These are phyloP conservation scores for Tauraco erythrolophus DNA, from an alignment of 2,113 vertebrate genomes.

Conservation along the genomic window DNA sequence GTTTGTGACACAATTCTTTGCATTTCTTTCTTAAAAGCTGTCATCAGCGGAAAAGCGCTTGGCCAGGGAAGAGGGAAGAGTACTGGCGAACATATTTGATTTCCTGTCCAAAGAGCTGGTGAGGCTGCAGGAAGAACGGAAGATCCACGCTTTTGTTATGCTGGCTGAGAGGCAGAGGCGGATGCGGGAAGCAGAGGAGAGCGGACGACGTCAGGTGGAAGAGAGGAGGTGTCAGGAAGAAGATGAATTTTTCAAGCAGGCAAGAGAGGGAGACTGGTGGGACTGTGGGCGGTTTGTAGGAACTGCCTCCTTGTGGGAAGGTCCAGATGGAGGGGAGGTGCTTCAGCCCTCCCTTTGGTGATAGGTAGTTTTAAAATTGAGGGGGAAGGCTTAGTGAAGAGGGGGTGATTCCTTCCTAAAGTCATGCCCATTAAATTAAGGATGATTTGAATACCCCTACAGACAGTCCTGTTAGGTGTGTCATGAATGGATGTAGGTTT, in stretches of 20 bases:
- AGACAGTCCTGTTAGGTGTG: background rate
- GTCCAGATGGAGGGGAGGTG: background rate
- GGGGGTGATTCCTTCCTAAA: background rate
- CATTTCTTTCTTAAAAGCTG: constrained; percentile 59
- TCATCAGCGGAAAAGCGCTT: constrained; percentile 74
- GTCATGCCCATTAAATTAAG: background rate
- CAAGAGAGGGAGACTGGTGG: background rate
- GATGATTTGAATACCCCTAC: background rate
- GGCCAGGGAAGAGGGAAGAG: constrained; percentile 76
- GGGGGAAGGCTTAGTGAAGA: background rate
- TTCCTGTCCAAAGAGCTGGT: constrained; percentile 92
- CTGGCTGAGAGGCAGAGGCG: constrained; percentile 88
- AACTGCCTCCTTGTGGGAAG: background rate
- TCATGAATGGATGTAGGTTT: background rate
- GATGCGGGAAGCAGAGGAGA: constrained; percentile 89
- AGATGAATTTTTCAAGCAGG: constrained; percentile 92
- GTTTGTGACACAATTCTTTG: background rate
- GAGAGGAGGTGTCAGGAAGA: constrained; percentile 81
- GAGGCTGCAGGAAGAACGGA: constrained; percentile 88
- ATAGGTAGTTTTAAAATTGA: background rate
- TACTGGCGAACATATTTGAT: constrained; percentile 83
- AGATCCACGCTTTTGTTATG: constrained; percentile 86
- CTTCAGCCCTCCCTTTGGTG: background rate
- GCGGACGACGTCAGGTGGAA: constrained; percentile 88
- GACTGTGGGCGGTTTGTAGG: background rate